Evolutionary conservation across 2,113 vertebrate genomes (phyloP).

Genomic region (Chaetorhynchus papuensis): DNA sequence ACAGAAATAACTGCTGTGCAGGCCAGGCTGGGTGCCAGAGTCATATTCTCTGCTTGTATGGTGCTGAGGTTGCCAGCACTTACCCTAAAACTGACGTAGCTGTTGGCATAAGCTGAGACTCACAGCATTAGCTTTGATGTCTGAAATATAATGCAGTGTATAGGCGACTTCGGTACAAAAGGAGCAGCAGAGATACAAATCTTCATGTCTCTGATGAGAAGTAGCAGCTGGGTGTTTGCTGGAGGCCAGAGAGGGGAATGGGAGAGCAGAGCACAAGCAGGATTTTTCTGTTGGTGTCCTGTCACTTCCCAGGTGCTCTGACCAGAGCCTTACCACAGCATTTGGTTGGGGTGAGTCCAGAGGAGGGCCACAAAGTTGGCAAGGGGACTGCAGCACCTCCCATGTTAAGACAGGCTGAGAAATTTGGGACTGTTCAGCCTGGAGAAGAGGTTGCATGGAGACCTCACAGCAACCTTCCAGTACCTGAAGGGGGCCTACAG

Average conservation of each 20-base stretch:
- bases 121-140: background rate
- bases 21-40: conserved; percentile 23
- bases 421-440: background rate
- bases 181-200: background rate
- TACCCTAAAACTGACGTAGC: background rate
- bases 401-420: background rate
- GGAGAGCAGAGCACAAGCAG: background rate
- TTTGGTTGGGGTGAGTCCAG: background rate
- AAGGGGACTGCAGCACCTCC: background rate
- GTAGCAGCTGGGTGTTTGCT: background rate
- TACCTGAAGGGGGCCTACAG: background rate
- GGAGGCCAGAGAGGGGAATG: background rate
- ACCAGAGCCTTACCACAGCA: background rate
- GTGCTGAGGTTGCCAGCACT: background rate
- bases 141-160: background rate
- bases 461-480: background rate
- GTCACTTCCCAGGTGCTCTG: background rate
- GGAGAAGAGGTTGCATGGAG: background rate
- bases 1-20: conserved; percentile 24
- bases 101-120: background rate
- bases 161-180: background rate
- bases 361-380: background rate
- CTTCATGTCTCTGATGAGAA: background rate
- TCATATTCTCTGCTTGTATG: background rate
- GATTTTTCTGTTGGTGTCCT: background rate